These are phyloP conservation scores for Disparrhopalites patrizii DNA, from an alignment of 2,888 invertebrate species.

Conservation along the genomic window DNA sequence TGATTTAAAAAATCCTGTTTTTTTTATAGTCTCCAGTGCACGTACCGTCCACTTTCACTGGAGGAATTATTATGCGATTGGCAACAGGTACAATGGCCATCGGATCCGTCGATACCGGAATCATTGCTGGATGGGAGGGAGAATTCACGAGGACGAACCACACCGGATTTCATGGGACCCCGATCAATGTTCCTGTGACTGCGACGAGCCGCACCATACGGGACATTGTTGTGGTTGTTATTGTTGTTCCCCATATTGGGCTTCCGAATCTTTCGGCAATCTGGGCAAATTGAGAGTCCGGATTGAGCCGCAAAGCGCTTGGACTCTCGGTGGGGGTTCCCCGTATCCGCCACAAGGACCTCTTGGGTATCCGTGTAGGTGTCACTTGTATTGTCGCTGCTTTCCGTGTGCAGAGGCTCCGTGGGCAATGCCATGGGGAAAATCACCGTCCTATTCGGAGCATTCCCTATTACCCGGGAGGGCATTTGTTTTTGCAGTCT, in stretches of 20 bases:
- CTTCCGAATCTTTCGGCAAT: conserved; percentile 46
- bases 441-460: conserved; percentile 43
- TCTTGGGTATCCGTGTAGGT: conserved; percentile 48
- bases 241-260: conserved; percentile 26
- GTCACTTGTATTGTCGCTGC: conserved; percentile 49
- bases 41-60: conserved; percentile 37
- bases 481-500: conserved; percentile 42
- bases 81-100: conserved; percentile 47
- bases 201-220: conserved; percentile 1
- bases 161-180: conserved; percentile 35
- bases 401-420: conserved; percentile 38
- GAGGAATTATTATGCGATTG: conserved; percentile 42
- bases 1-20: too few species aligned
- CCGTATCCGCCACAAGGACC: neutral
- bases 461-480: conserved; percentile 34
- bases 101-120: conserved; percentile 47
- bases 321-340: conserved; percentile 5
- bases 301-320: conserved; percentile 18
- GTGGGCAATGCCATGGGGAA: conserved; percentile 47
- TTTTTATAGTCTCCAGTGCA: conserved; percentile 26
- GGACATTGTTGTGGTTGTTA: neutral
- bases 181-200: conserved; percentile 28
- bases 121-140: conserved; percentile 47
- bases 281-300: conserved; percentile 44
- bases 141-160: conserved; percentile 36